Conservation (phyloP, 2,888 invertebrate genomes). For the Hermodice carunculata region DNA sequence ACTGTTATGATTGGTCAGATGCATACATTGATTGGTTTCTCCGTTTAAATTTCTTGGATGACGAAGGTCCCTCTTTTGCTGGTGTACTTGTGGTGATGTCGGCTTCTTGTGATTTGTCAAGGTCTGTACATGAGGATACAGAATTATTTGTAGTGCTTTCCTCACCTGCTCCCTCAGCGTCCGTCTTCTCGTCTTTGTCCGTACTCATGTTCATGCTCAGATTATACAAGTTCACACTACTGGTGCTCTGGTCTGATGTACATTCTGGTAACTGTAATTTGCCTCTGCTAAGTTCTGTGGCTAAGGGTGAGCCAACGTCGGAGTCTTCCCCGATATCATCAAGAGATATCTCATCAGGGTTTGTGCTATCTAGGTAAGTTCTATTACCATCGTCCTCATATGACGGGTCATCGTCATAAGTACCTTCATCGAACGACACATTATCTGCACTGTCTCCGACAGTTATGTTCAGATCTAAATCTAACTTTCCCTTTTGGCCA, state of each 20-base stretch:
- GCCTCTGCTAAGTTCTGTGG: constrained; percentile 32
- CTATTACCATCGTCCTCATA: constrained; percentile 19
- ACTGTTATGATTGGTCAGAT: no score
- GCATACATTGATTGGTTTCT: constrained; percentile 71
- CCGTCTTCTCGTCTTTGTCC: neutral
- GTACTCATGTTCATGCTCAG: neutral
- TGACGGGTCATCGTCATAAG: constrained; percentile 2
- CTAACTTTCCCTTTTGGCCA: constrained; percentile 32
- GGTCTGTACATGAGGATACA: neutral
- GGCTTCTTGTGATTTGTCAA: neutral
- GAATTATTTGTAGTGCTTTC: neutral
- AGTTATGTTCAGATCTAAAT: neutral
- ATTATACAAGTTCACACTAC: neutral
- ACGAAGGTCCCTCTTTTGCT: neutral
- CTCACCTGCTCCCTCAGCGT: neutral
- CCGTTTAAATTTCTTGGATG: constrained; percentile 69
- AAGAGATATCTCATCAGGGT: constrained; percentile 45
- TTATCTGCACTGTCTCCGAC: neutral
- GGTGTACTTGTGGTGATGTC: neutral
- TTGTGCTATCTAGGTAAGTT: constrained; percentile 13
- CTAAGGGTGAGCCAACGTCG: neutral
- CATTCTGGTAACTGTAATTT: no score
- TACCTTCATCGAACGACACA: neutral
- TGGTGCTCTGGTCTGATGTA: neutral
- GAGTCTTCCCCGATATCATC: constrained; percentile 40